phyloP scores from a whole-genome alignment of 2,797 vertebrate genomes.

The Hapalemur alaotrensis region DNA sequence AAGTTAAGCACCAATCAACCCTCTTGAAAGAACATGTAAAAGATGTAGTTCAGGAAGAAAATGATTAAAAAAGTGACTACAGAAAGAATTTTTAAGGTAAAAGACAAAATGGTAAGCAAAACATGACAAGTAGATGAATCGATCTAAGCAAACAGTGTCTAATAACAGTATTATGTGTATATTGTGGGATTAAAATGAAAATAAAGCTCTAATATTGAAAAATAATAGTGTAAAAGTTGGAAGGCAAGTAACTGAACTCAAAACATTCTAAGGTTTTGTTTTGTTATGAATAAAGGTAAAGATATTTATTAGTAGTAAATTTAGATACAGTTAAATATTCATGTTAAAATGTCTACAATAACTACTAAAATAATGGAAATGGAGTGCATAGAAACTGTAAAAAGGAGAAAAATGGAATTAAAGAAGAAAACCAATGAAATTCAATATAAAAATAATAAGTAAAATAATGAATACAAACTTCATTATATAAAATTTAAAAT shows the following conservation, averaged over 20 bases:
- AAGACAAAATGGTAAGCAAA: not conserved
- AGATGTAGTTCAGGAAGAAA: not conserved
- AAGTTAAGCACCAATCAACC: not conserved
- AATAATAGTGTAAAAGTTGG: not conserved
- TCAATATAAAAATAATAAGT: not conserved
- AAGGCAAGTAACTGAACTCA: not conserved
- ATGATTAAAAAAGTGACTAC: not conserved
- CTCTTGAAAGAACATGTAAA: not conserved
- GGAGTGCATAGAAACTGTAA: not conserved
- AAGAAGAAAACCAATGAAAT: not conserved
- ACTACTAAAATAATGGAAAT: not conserved
- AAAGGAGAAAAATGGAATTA: not conserved
- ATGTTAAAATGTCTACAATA: not conserved
- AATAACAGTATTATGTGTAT: not conserved
- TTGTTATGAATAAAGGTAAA: not conserved
- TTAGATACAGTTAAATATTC: not conserved
- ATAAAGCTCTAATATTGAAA: not conserved
- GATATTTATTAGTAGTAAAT: not conserved
- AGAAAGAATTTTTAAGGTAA: not conserved
- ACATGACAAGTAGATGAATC: too few species aligned
- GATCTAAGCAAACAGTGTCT: not conserved
- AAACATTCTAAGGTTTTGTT: not conserved
- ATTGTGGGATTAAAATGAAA: not conserved
- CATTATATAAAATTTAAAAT: not conserved
- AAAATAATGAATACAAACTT: not conserved